Base-by-base conservation (phyloP, 2,797 vertebrate species). In the Lutjanus argentimaculatus region DNA sequence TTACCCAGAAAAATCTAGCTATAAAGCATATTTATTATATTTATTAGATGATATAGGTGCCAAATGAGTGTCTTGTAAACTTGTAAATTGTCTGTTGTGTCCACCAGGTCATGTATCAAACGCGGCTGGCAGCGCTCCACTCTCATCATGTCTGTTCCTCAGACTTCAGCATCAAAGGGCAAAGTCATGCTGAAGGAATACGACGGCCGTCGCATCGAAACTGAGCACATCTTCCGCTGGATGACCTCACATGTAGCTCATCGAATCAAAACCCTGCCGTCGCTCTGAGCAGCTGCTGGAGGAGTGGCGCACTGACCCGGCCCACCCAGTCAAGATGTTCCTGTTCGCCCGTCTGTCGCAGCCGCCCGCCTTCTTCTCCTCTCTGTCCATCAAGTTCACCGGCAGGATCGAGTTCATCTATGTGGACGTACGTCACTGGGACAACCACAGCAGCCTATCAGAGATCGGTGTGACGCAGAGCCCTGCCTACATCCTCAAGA, bases 361-460 rank as follows among this genome's bases (percentile, higher is more conserved):
- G 91, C 98, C 98, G 0, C 98, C 98, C 0, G 97, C 98, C 0
- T 99, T 99, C 93, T 99, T 99, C 91, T 99, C 98, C 9, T 97
- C 98, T 0, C 95, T 99, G 40, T 99, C 98, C 2, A 96, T 99
- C 30, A 99, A 99, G 89, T 99, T 99, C 87, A 99, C 98, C 0
- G 98, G 98, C n/a, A 97, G 98, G 89, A 98, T 99, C 1, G 97
- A 99, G 83, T 99, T 99, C 93, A 98, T 99, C 91, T 99, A 99
- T 66, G 98, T 99, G 45, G 98, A 99, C 0, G 91, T 98, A 40
- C 97, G 96, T 68, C 95, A 95, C 77, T 99, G 98, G 98, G 95
- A 96, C 91, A 97, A 98, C 72, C 94, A 93, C 73, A 98, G 95
- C 87, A 96, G 94, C 75, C 95, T 98, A 79, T 90, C 94, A 21